Evolutionary conservation across 2,797 vertebrate genomes (phyloP).

Genomic region (Malurus splendens): DNA sequence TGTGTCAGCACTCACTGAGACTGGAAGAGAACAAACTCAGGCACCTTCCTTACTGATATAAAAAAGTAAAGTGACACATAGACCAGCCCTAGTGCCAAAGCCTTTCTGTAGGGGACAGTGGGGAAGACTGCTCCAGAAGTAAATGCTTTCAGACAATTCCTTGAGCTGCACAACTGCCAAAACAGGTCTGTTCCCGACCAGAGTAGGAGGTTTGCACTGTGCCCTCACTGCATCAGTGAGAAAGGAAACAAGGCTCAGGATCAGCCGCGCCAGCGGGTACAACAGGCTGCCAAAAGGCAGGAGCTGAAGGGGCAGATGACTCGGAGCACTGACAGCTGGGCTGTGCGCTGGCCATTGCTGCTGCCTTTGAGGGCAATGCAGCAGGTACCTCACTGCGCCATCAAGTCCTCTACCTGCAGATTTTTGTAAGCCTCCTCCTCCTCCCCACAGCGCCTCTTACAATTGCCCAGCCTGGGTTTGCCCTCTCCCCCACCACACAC

Average conservation of each 20-base stretch:
- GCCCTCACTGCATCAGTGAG: background rate
- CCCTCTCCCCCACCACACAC: no score
- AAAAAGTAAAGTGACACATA: background rate
- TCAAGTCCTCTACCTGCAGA: background rate
- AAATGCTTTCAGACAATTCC: background rate
- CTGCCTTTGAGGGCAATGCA: background rate
- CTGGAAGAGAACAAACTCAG: background rate
- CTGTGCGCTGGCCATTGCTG: rapidly evolving
- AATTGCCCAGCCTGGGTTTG: background rate
- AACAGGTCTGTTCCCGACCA: background rate
- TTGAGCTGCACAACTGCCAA: background rate
- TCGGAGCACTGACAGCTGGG: background rate
- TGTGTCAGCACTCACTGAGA: background rate
- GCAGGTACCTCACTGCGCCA: slow-evolving; percentile 5
- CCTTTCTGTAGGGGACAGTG: background rate
- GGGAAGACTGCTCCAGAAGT: background rate
- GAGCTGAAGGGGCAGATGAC: background rate
- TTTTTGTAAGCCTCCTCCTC: background rate
- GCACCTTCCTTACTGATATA: rapidly evolving
- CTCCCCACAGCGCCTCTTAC: background rate
- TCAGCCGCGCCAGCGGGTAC: background rate
- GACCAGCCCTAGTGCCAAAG: background rate
- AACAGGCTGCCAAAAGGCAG: background rate
- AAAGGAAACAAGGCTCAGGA: background rate
- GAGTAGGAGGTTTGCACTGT: rapidly evolving